Evolutionary conservation across 1,140 invertebrate species (phyloP).

Genomic region (Papilio polyxenes): DNA sequence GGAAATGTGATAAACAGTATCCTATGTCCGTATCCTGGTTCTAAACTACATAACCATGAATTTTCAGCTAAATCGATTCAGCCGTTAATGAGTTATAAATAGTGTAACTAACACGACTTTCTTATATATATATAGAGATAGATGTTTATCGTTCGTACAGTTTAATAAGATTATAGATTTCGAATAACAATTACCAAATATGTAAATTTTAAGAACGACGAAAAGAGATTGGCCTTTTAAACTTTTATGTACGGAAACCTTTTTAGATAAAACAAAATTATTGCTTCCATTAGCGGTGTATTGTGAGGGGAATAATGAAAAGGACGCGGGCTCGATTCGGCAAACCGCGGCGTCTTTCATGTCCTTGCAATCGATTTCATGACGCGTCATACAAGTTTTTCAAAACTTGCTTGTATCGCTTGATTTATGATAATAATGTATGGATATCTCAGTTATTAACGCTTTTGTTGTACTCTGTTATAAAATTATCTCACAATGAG

Average conservation of each 20-base stretch:
- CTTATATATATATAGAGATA: too few species aligned
- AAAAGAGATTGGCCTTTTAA: conserved; percentile 15
- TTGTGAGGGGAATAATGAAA: conserved; percentile 15
- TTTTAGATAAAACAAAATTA: conserved; percentile 15
- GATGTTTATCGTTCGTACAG: too few species aligned
- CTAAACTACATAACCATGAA: too few species aligned
- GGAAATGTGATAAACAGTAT: too few species aligned
- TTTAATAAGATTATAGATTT: background rate
- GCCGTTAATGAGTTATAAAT: too few species aligned
- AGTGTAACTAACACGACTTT: too few species aligned
- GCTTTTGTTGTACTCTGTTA: background rate
- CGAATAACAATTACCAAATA: background rate
- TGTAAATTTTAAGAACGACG: background rate
- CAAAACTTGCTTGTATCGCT: background rate
- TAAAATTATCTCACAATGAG: background rate
- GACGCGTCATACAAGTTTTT: background rate
- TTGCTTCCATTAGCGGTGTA: conserved; percentile 10
- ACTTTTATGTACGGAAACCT: conserved; percentile 14
- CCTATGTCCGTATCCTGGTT: too few species aligned
- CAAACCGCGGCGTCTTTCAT: background rate
- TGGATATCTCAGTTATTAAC: background rate
- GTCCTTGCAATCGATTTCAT: background rate
- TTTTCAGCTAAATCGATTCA: too few species aligned
- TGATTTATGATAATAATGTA: background rate
- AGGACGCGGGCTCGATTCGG: conserved; percentile 3